Evolutionary conservation across 1,140 invertebrate genomes (phyloP).

Genomic region (Lysiphlebus fabarum): DNA sequence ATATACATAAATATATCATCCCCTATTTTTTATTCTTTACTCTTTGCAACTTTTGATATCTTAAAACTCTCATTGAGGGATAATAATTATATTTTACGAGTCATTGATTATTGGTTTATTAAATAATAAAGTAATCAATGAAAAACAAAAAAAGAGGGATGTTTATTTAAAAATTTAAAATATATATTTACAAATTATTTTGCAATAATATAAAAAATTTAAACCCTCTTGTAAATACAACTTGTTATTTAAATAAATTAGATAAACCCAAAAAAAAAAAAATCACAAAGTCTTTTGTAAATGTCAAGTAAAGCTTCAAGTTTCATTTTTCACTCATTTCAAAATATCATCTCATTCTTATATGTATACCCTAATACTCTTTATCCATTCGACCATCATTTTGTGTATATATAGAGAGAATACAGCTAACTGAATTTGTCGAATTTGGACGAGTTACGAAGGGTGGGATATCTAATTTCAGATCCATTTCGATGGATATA

Average conservation of each 20-base stretch:
- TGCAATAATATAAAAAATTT: too few relatives aligned
- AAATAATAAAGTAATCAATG: too few relatives aligned
- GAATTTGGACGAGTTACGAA: conserved; percentile 25
- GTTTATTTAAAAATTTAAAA: too few relatives aligned
- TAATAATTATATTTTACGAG: neutral
- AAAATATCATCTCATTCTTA: neutral
- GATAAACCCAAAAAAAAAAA: neutral
- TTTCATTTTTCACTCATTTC: conserved; percentile 29
- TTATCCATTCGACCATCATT: conserved; percentile 2
- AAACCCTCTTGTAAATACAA: too few relatives aligned
- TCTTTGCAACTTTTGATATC: neutral
- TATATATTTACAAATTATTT: too few relatives aligned
- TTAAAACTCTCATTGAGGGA: neutral
- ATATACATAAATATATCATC: neutral
- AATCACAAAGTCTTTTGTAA: neutral
- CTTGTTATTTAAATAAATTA: too few relatives aligned
- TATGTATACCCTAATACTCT: neutral
- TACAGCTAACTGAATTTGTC: conserved; percentile 32
- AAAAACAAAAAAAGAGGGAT: too few relatives aligned
- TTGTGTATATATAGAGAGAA: neutral
- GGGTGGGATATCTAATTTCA: conserved; percentile 31
- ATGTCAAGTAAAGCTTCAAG: neutral
- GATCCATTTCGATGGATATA: conserved; percentile 28
- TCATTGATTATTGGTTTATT: too few relatives aligned
- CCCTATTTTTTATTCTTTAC: neutral